Base-by-base conservation (phyloP, 2,113 vertebrate genomes). In the Hydrochoerus hydrochaeris region DNA sequence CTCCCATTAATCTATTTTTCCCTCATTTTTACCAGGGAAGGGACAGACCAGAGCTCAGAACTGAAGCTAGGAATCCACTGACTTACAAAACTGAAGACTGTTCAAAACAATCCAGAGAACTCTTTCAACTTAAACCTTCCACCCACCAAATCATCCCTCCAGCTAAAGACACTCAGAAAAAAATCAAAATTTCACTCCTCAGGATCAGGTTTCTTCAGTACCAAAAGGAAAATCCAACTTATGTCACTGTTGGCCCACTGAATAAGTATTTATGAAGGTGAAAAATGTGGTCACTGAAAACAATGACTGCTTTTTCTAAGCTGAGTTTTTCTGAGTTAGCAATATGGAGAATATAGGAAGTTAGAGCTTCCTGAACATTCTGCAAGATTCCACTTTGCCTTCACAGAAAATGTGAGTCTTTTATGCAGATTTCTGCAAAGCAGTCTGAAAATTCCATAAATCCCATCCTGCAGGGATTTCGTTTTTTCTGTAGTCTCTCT, bases 401-500 rank as follows among this genome's bases (percentile, higher is more conserved):
- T 77, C 88, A 16, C 35, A 86, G 94, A 94, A 95, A 97, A 94
- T n/a, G 78, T n/a, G 78, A 78, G 54, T 58, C 96, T 78, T 86
- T 13, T 90, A 94, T 60, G 88, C 57, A 97, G 85, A 97, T 96
- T 94, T 92, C 73, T 96, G 85, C 96, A 95, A 94, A 96, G 82
- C 1, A 7, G 38, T 84, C 80, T 94, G 95, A 95, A 96, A 97
- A 98, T 97, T 95, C 92, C 94, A 98, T 98, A 97, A 98, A 98
- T 98, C 69, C 90, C 88, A 97, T 90, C 86, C 88, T 96, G 83
- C 62, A 93, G 95, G 80, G 95, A 94, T 95, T 96, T 97, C 38
- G 81, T 49, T 86, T 94, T 97, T 96, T 90, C 96, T 78, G 41
- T 65, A 86, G 73, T 46, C 83, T 97, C 89, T 90, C 86, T 24